Evolutionary conservation across 2,113 vertebrate species (phyloP).

Genomic region (Lepidothrix coronata): DNA sequence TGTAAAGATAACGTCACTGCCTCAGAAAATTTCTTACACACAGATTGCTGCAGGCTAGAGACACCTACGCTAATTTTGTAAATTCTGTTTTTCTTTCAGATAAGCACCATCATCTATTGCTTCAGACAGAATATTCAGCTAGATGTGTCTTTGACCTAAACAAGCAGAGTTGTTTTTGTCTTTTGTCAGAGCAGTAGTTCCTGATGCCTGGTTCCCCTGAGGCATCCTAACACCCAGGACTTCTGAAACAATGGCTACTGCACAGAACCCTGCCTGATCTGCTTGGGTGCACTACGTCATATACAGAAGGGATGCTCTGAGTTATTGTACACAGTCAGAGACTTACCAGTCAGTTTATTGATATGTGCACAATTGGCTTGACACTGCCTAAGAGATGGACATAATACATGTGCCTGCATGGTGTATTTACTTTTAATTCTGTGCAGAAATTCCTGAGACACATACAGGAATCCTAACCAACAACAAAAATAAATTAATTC

Average conservation of each 20-base stretch:
- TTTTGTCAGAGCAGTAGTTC: background rate
- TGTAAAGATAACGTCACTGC: accelerated
- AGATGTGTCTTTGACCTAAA: background rate
- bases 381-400: background rate
- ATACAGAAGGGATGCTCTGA: background rate
- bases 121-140: background rate
- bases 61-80: background rate
- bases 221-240: background rate
- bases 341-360: background rate
- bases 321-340: background rate
- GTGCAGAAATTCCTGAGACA: background rate
- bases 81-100: background rate
- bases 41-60: background rate
- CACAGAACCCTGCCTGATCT: background rate
- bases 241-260: background rate
- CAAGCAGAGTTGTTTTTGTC: background rate
- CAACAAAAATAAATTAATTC: background rate
- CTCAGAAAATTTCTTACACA: background rate
- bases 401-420: background rate
- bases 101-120: background rate
- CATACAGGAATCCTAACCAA: background rate
- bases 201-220: background rate
- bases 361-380: background rate
- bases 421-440: background rate
- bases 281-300: background rate